Evolutionary conservation across 2,113 vertebrate genomes (phyloP), one percentile per base, ranked within the genome.

Genomic region (Mastomys coucha): DNA sequence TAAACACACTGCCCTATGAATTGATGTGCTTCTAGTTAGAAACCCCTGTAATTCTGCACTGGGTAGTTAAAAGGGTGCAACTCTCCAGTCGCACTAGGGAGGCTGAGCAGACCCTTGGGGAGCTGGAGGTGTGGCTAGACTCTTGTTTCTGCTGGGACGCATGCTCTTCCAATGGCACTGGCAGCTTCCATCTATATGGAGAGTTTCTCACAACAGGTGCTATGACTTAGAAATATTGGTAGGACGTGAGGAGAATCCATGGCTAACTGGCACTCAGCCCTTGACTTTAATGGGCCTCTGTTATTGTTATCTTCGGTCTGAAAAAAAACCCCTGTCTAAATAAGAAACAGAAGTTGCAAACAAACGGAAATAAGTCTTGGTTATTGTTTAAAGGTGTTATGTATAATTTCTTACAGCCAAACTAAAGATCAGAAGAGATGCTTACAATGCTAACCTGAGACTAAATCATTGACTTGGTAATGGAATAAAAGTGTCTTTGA

Each of bases 341-440:
- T 70, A 75, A 86, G 51, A 94, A 69, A 63, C 14, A 69, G 45
- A 0, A 7, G 73, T 93, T 58, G 31, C 86, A 94, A 77, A 91
- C 11, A 95, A 89, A 93, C 9, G 80, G 92, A 92, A 93, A 51
- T 14, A 82, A 7, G 45, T 72, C 81, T 84, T 51, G 89, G 85
- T 90, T 85, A 85, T 56, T 65, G 72, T 12, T 51, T 72, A 69
- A 8, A 51, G 69, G 65, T 86, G 67, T 28, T 65, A 90, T 88
- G 63, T 3, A 65, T 80, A 89, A 56, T 81, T 78, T 60, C 75
- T 22, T 33, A 86, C 28, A 1, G 67, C 36, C 1, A n/a, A 60
- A 70, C 19, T 13, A 42, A 84, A 69, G 56, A 36, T 14, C 16
- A 85, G 56, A 97, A 65, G 45, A 53, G 33, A 12, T 6, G 10